These are phyloP conservation scores for Drosophila greeni DNA, from an alignment of 2,888 invertebrate species.

Conservation along the genomic window DNA sequence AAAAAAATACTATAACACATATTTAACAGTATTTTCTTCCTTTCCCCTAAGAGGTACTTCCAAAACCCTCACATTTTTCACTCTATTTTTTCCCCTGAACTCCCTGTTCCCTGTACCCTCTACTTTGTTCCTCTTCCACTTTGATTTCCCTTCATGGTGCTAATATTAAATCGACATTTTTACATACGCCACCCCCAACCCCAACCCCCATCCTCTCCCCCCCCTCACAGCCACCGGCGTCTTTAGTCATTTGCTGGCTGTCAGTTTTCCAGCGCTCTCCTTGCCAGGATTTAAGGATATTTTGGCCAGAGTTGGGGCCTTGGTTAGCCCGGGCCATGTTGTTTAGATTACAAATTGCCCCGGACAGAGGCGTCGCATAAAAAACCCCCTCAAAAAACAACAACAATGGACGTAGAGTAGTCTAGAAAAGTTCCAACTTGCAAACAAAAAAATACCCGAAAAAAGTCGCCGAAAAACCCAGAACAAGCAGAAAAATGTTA, in stretches of 20 bases:
- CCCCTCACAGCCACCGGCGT: conserved; percentile 2
- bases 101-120: conserved; percentile 2
- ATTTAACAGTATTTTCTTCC: no score
- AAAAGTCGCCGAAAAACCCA: conserved; percentile 38
- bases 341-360: conserved; percentile 75
- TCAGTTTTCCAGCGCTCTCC: conserved; percentile 31
- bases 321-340: conserved; percentile 54
- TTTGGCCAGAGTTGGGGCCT: conserved; percentile 18
- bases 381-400: conserved; percentile 23
- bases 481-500: conserved; percentile 65
- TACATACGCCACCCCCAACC: conserved; percentile 39
- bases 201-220: no score
- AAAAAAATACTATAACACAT: no score
- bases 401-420: conserved; percentile 17
- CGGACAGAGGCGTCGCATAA: conserved; percentile 37
- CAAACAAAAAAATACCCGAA: conserved; percentile 11
- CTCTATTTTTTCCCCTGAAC: neutral
- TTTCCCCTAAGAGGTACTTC: neutral
- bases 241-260: conserved; percentile 36
- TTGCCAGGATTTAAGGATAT: conserved; percentile 66
- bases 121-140: conserved; percentile 47
- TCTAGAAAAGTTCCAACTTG: conserved; percentile 25
- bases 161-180: conserved; percentile 68
- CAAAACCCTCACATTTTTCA: fast-evolving
- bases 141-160: conserved; percentile 66